Evolutionary conservation across 1,140 invertebrate genomes (phyloP).

Genomic region (Centruroides sculpturatus): DNA sequence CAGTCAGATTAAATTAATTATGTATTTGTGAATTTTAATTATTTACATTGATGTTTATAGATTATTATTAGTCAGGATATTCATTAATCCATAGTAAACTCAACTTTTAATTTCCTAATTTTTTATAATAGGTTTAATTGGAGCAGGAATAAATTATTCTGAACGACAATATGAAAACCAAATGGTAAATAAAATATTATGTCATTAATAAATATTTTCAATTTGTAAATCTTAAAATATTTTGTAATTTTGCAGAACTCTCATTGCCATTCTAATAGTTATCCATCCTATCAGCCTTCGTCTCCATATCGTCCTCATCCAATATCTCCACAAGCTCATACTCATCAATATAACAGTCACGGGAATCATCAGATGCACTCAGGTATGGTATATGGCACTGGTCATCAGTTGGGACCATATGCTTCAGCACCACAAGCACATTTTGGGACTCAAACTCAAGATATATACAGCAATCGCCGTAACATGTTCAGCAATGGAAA

Average conservation of each 20-base stretch:
- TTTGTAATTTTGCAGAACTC: conserved; percentile 5
- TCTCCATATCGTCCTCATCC: conserved; percentile 16
- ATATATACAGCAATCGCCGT: conserved; percentile 6
- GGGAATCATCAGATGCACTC: conserved; percentile 10
- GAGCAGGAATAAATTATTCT: conserved; percentile 15
- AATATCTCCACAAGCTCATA: conserved; percentile 14
- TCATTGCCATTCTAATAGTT: conserved; percentile 13
- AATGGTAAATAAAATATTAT: conserved; percentile 7
- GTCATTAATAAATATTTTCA: background rate
- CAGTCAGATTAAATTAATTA: too few species aligned
- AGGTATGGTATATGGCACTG: conserved; percentile 2
- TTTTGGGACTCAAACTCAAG: conserved; percentile 1
- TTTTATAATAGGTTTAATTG: conserved; percentile 12
- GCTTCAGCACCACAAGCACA: background rate
- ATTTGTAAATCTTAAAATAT: background rate
- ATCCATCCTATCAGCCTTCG: conserved; percentile 15
- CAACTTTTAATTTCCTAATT: background rate
- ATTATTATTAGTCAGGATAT: too few species aligned
- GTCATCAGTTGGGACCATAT: conserved; percentile 11
- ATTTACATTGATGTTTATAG: too few species aligned
- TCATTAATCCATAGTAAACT: too few species aligned
- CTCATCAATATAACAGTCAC: conserved; percentile 10
- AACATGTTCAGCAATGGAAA: conserved; percentile 4
- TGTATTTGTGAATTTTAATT: too few species aligned
- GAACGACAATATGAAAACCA: conserved; percentile 17